A percentile compares a stretch with the other conserved stretches of the same genome.
These are phyloP conservation scores for Brachirus orientalis DNA, from an alignment of 2,113 vertebrate genomes.

Conservation along the genomic window DNA sequence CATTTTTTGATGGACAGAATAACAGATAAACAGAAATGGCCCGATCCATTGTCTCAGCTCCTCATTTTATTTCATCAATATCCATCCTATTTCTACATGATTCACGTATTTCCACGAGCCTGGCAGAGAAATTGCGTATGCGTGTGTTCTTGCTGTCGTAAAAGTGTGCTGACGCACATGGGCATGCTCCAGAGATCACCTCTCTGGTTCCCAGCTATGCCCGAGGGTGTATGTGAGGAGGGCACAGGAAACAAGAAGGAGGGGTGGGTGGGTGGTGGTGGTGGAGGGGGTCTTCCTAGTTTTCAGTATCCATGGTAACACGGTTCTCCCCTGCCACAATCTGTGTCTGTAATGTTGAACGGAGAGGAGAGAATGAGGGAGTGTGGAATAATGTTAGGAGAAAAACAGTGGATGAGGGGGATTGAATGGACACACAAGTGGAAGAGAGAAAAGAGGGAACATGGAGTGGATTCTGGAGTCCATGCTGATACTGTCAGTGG, in stretches of 20 bases:
- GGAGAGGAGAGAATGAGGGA: slow-evolving; percentile 25
- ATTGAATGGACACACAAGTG: not conserved
- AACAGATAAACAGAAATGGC: slow-evolving; percentile 20
- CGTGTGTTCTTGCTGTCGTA: not conserved
- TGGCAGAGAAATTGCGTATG: slow-evolving; percentile 9
- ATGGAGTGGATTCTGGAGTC: not conserved
- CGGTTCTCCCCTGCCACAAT: slow-evolving; percentile 58
- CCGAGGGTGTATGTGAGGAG: slow-evolving; percentile 29
- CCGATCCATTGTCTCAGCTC: not conserved
- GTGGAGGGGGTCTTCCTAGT: slow-evolving; percentile 40
- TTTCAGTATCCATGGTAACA: slow-evolving; percentile 75
- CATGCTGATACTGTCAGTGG: not conserved
- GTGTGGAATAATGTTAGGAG: not conserved
- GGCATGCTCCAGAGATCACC: slow-evolving; percentile 58
- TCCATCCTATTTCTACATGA: slow-evolving; percentile 13
- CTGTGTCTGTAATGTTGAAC: slow-evolving; percentile 46
- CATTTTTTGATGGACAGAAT: slow-evolving; percentile 34
- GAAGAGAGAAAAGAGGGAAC: not conserved
- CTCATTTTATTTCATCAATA: slow-evolving; percentile 22
- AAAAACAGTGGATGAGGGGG: not conserved
- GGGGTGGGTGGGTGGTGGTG: not conserved
- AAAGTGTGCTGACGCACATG: slow-evolving; percentile 20
- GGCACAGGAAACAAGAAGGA: slow-evolving; percentile 26
- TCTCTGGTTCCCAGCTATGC: slow-evolving; percentile 49
- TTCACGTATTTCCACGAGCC: slow-evolving; percentile 3